Conservation (phyloP, 2,797 vertebrate species). For the Peromyscus attwateri region DNA sequence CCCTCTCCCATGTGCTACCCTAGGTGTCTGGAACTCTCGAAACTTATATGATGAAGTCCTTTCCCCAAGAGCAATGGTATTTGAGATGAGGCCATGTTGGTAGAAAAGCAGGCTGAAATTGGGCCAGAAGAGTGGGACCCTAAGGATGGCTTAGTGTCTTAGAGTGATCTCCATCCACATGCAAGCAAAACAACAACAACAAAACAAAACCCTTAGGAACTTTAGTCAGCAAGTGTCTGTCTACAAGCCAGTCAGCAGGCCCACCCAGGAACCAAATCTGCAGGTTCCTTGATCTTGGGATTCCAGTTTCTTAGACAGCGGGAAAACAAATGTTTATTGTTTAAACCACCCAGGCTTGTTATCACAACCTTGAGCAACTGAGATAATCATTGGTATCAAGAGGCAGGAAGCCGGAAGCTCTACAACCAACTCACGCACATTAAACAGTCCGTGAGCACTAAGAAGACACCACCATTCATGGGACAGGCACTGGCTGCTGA, state of each 20-base stretch:
- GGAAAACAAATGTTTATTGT: conserved; percentile 2
- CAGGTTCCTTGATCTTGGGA: not conserved
- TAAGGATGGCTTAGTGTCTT: not conserved
- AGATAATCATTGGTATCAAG: not conserved
- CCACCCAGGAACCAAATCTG: not conserved
- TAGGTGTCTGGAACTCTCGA: not conserved
- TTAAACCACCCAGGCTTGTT: not conserved
- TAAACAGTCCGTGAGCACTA: not conserved
- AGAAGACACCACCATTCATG: not conserved
- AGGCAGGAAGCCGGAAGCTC: not conserved
- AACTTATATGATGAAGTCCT: not conserved
- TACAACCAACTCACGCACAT: not conserved
- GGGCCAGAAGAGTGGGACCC: not conserved
- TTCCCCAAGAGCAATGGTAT: not conserved
- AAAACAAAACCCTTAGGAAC: not conserved
- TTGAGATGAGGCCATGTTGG: not conserved
- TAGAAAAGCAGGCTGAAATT: not conserved
- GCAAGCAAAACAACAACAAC: not conserved
- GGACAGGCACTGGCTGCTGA: not conserved
- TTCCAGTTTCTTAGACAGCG: not conserved
- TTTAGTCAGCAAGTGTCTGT: not conserved
- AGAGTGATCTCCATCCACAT: not conserved
- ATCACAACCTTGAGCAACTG: not conserved
- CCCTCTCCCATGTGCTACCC: not conserved
- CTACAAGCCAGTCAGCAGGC: not conserved